Evolutionary conservation across 2,113 vertebrate genomes (phyloP).

Genomic region (Calyptomena viridis): DNA sequence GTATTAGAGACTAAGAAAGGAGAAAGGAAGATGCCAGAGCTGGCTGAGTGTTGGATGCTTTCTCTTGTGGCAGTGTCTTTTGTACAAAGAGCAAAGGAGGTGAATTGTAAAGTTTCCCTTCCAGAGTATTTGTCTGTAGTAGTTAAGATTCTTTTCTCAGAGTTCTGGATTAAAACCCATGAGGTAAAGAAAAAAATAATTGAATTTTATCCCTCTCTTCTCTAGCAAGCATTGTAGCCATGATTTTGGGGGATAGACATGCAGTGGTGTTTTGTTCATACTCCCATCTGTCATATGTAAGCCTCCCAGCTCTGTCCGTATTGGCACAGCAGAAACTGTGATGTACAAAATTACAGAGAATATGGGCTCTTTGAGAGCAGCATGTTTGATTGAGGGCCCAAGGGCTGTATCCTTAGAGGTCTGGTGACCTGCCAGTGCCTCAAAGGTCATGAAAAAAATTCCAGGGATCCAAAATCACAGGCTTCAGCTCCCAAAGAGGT

Average conservation of each 20-base stretch:
- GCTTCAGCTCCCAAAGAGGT: background rate
- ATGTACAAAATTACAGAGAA: background rate
- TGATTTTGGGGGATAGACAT: background rate
- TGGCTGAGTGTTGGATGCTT: accelerated
- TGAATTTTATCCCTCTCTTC: background rate
- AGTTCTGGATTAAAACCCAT: background rate
- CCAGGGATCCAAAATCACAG: background rate
- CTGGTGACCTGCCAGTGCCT: background rate
- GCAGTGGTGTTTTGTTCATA: background rate
- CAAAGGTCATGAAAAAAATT: background rate
- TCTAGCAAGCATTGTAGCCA: accelerated
- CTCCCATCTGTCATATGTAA: accelerated
- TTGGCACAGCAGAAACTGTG: accelerated
- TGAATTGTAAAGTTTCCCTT: background rate
- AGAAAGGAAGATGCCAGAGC: background rate
- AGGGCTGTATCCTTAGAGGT: accelerated
- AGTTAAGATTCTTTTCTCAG: background rate
- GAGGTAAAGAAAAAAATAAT: background rate
- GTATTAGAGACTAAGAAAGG: background rate
- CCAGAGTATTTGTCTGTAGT: background rate
- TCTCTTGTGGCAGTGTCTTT: background rate
- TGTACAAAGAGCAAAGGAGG: background rate
- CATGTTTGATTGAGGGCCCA: accelerated
- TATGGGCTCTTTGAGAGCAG: background rate
- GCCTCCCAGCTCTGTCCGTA: background rate